Conservation (phyloP, 2,888 invertebrate genomes). For the Nomada lathburiana region DNA sequence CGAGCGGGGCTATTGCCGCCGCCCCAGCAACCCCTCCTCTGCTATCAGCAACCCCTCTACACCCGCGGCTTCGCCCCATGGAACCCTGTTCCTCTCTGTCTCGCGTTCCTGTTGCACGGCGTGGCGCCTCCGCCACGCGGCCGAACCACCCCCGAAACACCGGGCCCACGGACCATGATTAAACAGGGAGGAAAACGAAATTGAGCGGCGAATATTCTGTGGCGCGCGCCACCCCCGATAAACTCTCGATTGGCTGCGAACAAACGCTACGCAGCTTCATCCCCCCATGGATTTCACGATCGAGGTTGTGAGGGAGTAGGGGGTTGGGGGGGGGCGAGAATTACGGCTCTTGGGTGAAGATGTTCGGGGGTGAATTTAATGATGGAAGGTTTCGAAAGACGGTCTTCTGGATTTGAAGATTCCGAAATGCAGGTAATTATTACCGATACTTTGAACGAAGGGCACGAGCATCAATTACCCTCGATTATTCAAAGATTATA, state of each 20-base stretch:
- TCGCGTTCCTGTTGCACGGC: constrained; percentile 23
- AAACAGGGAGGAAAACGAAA: constrained; percentile 80
- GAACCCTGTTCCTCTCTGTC: constrained; percentile 28
- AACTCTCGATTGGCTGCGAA: constrained; percentile 68
- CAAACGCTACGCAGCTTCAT: constrained; percentile 15
- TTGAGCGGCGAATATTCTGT: constrained; percentile 76
- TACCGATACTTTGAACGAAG: too few relatives aligned
- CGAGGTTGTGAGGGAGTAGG: background rate
- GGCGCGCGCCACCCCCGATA: constrained; percentile 59
- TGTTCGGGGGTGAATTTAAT: background rate
- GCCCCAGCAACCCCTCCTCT: constrained; percentile 72
- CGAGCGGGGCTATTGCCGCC: constrained; percentile 79
- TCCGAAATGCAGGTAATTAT: too few relatives aligned
- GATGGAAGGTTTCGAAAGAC: too few relatives aligned
- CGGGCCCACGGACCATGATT: constrained; percentile 77
- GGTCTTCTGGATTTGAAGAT: too few relatives aligned
- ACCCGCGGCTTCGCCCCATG: background rate
- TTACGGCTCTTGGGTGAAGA: background rate
- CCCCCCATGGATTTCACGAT: constrained; percentile 22
- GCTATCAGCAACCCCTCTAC: constrained; percentile 48
- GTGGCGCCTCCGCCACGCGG: constrained; percentile 27
- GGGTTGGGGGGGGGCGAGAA: constrained; percentile 1
- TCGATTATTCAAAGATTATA: too few relatives aligned
- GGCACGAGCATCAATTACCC: too few relatives aligned
- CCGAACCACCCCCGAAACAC: constrained; percentile 58